These are phyloP conservation scores for Blennius ocellaris DNA, from an alignment of 2,113 vertebrate species.

Conservation along the genomic window DNA sequence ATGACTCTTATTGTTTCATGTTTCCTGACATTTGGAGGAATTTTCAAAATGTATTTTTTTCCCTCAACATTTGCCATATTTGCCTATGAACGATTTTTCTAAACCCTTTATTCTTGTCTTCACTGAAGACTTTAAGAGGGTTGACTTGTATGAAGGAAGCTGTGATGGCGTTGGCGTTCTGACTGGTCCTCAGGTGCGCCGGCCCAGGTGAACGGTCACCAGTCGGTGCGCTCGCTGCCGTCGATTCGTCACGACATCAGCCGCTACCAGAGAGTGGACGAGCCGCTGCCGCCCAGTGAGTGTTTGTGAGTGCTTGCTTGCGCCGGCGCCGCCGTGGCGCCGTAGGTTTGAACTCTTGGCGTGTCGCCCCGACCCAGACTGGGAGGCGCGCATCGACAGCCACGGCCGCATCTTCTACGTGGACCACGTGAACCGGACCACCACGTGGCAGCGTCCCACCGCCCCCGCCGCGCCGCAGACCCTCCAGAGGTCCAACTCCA, in stretches of 20 bases:
- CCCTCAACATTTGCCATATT: no score
- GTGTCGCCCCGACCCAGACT: constrained; percentile 78
- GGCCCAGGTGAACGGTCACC: constrained; percentile 89
- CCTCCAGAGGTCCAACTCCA: constrained; percentile 93
- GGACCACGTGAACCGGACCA: constrained; percentile 95
- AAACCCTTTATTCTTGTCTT: no score
- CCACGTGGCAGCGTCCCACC: constrained; percentile 93
- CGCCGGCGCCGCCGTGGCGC: not conserved
- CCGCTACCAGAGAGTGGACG: constrained; percentile 97
- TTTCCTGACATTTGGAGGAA: no score
- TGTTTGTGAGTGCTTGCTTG: constrained; percentile 56
- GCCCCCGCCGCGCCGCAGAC: constrained; percentile 90
- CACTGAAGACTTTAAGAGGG: no score
- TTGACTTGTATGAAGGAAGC: no score
- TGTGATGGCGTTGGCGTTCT: no score
- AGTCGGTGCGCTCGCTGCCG: constrained; percentile 88
- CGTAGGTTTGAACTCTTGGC: no score
- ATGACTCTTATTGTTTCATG: no score
- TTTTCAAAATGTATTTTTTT: no score
- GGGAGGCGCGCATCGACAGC: constrained; percentile 97
- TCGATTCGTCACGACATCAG: constrained; percentile 93
- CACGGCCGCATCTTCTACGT: constrained; percentile 95
- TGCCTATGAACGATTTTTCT: no score
- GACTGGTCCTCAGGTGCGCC: constrained; percentile 31
- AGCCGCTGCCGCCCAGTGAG: constrained; percentile 96